A percentile compares a stretch with the other conserved stretches of the same genome.
These are phyloP conservation scores for Entomobrya proxima DNA, from an alignment of 2,888 invertebrate genomes.

Conservation along the genomic window DNA sequence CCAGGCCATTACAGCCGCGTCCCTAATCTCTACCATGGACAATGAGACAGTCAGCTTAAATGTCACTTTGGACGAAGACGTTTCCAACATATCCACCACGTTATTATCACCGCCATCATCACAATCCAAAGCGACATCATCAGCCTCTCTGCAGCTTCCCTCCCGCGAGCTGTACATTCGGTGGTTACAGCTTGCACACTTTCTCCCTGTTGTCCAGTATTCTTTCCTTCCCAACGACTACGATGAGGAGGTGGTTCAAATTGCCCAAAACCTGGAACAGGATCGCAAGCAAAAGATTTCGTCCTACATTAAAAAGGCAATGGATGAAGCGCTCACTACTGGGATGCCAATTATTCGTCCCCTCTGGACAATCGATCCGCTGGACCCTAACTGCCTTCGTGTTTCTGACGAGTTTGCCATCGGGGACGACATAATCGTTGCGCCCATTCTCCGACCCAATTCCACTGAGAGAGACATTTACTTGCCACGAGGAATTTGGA, in stretches of 20 bases:
- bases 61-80: too few species aligned
- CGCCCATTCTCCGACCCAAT: constrained; percentile 87
- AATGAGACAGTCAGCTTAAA: too few species aligned
- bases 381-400: constrained; percentile 86
- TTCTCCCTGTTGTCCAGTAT: constrained; percentile 94
- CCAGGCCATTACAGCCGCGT: not conserved
- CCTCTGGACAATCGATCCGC: constrained; percentile 91
- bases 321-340: constrained; percentile 86
- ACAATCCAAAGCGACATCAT: not conserved
- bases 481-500: constrained; percentile 94
- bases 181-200: constrained; percentile 93
- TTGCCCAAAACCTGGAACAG: constrained; percentile 82
- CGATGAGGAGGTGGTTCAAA: constrained; percentile 86
- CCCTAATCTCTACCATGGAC: too few species aligned
- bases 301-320: constrained; percentile 86
- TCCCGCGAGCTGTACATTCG: constrained; percentile 90
- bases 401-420: constrained; percentile 92
- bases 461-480: constrained; percentile 87
- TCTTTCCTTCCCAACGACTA: constrained; percentile 93
- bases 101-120: not conserved
- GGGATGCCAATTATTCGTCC: constrained; percentile 92
- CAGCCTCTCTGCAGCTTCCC: constrained; percentile 79
- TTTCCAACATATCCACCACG: too few species aligned
- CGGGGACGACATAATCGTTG: constrained; percentile 93
- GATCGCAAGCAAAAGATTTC: constrained; percentile 82